phyloP scores from a whole-genome alignment of 2,888 invertebrate species.

The Criorhina ranunculi region DNA sequence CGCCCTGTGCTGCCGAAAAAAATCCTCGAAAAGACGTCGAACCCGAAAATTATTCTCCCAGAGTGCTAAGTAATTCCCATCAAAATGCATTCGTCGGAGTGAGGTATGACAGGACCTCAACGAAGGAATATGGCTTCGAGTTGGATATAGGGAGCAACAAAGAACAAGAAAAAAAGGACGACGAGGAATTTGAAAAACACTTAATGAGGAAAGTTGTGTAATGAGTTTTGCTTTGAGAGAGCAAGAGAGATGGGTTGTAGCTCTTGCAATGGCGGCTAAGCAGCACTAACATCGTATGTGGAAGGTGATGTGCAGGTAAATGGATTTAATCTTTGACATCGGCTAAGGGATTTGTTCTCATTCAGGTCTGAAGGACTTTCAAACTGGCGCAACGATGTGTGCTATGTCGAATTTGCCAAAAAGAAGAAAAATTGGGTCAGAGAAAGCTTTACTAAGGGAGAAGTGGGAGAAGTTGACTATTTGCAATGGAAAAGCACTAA shows the following conservation, averaged over 20 bases:
- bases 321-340: constrained; percentile 70
- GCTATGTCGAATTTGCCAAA: constrained; percentile 33
- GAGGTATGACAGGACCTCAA: constrained; percentile 62
- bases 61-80: constrained; percentile 76
- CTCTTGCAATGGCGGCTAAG: constrained; percentile 18
- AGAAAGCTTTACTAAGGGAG: constrained; percentile 16
- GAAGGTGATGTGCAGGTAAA: constrained; percentile 64
- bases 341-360: constrained; percentile 41
- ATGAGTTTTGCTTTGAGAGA: constrained; percentile 70
- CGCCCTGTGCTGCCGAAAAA: constrained; percentile 60
- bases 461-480: not conserved
- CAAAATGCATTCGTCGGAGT: constrained; percentile 71
- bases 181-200: constrained; percentile 73
- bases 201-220: constrained; percentile 76
- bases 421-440: constrained; percentile 39
- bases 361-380: constrained; percentile 28
- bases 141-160: constrained; percentile 35
- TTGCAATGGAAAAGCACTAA: too few species aligned
- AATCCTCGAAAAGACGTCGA: constrained; percentile 80
- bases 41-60: constrained; percentile 78
- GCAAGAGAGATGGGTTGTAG: not conserved
- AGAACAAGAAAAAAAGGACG: constrained; percentile 36
- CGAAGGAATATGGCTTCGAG: constrained; percentile 55
- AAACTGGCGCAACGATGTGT: constrained; percentile 14
- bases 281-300: constrained; percentile 19